These are phyloP conservation scores for Lasioglossum lativentre DNA, from an alignment of 2,888 invertebrate species.

Conservation along the genomic window DNA sequence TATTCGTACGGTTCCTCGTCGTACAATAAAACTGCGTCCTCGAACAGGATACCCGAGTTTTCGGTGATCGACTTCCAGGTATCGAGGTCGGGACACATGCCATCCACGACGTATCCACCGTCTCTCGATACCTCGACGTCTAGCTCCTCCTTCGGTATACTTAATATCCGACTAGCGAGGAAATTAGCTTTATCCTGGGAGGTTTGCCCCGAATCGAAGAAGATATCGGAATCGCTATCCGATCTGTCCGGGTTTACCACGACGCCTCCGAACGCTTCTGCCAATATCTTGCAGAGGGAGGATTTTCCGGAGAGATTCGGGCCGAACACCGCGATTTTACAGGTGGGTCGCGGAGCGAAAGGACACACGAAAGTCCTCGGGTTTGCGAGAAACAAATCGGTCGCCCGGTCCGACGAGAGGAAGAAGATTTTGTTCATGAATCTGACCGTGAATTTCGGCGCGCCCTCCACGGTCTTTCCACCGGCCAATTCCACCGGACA, in stretches of 20 bases:
- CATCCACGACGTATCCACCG: constrained; percentile 88
- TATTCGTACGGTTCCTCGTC: constrained; percentile 85
- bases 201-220: constrained; percentile 84
- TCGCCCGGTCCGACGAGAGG: constrained; percentile 85
- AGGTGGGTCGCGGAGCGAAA: constrained; percentile 87
- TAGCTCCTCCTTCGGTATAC: constrained; percentile 75
- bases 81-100: constrained; percentile 85
- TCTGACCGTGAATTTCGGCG: constrained; percentile 86
- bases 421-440: constrained; percentile 88
- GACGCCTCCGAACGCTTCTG: constrained; percentile 85
- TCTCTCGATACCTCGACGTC: constrained; percentile 69
- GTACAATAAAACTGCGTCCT: constrained; percentile 86
- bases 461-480: constrained; percentile 86
- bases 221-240: constrained; percentile 84
- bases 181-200: constrained; percentile 83
- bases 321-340: constrained; percentile 87
- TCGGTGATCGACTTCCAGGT: constrained; percentile 85
- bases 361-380: constrained; percentile 87
- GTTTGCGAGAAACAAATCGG: constrained; percentile 87
- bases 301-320: constrained; percentile 88
- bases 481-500: constrained; percentile 88
- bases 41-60: constrained; percentile 84
- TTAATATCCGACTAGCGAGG: constrained; percentile 83
- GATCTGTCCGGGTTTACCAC: constrained; percentile 84
- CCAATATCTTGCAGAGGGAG: constrained; percentile 86